These are phyloP conservation scores for Callyntrura guangdongensis DNA, from an alignment of 2,888 invertebrate species.

Conservation along the genomic window DNA sequence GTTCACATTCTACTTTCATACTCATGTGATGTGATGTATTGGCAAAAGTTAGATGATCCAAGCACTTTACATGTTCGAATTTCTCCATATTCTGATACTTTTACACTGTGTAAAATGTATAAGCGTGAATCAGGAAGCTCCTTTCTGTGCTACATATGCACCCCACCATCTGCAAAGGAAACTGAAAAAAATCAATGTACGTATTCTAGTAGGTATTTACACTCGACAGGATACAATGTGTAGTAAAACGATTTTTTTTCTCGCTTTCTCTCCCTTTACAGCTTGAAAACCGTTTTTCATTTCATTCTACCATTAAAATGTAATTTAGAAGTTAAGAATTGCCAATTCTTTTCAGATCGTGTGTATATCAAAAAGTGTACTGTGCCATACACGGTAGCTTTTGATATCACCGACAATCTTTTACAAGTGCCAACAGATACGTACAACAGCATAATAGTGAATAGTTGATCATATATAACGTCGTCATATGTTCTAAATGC, in stretches of 20 bases:
- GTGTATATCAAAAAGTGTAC: too few relatives aligned
- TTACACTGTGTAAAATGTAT: conserved; percentile 33
- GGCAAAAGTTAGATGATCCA: conserved; percentile 23
- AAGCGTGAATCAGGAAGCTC: conserved; percentile 71
- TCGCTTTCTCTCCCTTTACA: conserved; percentile 12
- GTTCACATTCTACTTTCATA: neutral
- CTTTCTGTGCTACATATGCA: conserved; percentile 61
- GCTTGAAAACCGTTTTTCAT: too few relatives aligned
- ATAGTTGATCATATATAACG: too few relatives aligned
- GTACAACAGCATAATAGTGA: too few relatives aligned
- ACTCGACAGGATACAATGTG: neutral
- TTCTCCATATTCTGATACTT: neutral
- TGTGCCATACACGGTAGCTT: too few relatives aligned
- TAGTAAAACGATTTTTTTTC: conserved; percentile 14
- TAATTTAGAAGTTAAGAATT: too few relatives aligned
- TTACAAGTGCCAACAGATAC: too few relatives aligned
- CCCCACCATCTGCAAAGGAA: conserved; percentile 50
- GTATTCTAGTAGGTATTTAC: conserved; percentile 19
- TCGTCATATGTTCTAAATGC: too few relatives aligned
- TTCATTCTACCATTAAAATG: too few relatives aligned
- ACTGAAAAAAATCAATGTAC: conserved; percentile 68
- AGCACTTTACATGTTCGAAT: conserved; percentile 22
- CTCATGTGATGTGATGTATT: conserved; percentile 34
- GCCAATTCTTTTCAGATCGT: too few relatives aligned
- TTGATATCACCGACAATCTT: too few relatives aligned